phyloP scores from a whole-genome alignment of 2,113 vertebrate species.

The Cepphus grylle region DNA sequence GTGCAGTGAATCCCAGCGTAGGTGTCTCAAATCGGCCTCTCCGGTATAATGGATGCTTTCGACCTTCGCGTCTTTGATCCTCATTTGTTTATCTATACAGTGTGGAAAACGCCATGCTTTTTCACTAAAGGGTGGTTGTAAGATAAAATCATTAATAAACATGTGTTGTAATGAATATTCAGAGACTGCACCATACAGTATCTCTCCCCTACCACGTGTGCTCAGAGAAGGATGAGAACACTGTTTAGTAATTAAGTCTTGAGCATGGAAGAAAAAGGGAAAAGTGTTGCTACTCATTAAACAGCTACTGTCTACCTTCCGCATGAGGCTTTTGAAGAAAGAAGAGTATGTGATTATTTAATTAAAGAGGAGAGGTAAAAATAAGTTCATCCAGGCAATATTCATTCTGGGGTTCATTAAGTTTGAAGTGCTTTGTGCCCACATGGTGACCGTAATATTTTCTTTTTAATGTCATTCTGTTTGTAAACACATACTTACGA shows the following conservation, averaged over 20 bases:
- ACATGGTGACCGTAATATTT: not conserved
- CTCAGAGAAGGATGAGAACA: not conserved
- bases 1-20: not conserved
- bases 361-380: constrained; percentile 32
- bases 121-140: not conserved
- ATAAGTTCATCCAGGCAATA: constrained; percentile 5
- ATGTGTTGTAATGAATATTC: not conserved
- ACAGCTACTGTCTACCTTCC: not conserved
- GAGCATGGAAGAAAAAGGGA: not conserved
- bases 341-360: not conserved
- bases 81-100: not conserved
- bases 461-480: not conserved
- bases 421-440: constrained; percentile 16
- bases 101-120: not conserved
- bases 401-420: constrained; percentile 28
- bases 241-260: not conserved
- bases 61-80: not conserved
- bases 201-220: not conserved
- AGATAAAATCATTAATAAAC: not conserved
- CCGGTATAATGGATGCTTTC: not conserved
- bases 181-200: not conserved
- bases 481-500: not conserved
- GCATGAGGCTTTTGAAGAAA: not conserved
- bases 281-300: not conserved
- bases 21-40: not conserved